A percentile compares a stretch with the other conserved stretches of the same genome.
Conservation (phyloP, 2,113 vertebrate genomes). For the Eclectus roratus region DNA sequence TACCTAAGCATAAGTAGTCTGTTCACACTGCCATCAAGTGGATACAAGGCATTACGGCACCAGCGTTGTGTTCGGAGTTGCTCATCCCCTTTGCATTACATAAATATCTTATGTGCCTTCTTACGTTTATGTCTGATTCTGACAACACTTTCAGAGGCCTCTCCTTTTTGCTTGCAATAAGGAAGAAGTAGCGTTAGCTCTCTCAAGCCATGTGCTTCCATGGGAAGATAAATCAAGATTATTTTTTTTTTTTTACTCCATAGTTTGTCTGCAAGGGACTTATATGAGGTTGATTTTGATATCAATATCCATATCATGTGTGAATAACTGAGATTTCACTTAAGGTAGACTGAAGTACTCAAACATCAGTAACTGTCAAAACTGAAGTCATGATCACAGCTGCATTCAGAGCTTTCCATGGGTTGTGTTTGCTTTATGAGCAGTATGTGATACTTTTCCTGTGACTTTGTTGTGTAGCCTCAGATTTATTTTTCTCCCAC, state of each 20-base stretch:
- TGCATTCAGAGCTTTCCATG: neutral
- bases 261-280: neutral
- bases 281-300: neutral
- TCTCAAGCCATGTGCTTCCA: neutral
- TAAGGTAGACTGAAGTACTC: neutral
- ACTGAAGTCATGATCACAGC: neutral
- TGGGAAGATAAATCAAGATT: neutral
- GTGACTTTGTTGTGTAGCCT: neutral
- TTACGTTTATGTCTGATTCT: too few species aligned
- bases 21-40: constrained; percentile 37
- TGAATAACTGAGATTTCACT: neutral
- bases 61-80: accelerated
- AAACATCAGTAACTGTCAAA: neutral
- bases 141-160: neutral
- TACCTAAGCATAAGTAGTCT: neutral
- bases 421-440: neutral
- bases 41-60: neutral
- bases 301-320: neutral
- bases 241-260: neutral
- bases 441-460: neutral
- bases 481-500: neutral
- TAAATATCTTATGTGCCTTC: neutral
- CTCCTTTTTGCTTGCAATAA: neutral
- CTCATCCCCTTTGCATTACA: accelerated
- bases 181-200: neutral